Percentiles rank a stretch among this genome's conserved stretches.
Conservation (phyloP, 1,140 invertebrate species). For the Drosophila prosaltans region DNA sequence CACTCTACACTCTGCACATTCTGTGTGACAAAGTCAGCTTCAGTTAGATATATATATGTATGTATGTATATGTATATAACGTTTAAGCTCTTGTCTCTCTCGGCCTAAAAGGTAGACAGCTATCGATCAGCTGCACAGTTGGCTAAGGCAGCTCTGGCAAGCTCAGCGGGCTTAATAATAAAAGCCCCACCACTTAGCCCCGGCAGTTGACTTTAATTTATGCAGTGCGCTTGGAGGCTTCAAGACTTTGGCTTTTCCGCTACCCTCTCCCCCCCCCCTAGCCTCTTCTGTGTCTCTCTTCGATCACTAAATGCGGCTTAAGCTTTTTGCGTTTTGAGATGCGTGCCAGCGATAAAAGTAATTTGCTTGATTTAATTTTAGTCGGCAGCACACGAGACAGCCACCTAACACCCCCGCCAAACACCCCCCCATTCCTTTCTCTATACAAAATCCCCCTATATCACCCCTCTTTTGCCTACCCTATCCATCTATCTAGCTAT, state of each 20-base stretch:
- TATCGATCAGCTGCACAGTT: conserved; percentile 78
- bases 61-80: background rate
- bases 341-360: conserved; percentile 81
- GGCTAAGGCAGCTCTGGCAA: conserved; percentile 42
- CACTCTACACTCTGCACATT: conserved; percentile 36
- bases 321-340: conserved; percentile 75
- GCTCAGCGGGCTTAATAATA: conserved; percentile 80
- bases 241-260: conserved; percentile 29
- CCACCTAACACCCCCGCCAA: conserved; percentile 43
- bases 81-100: conserved; percentile 25
- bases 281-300: background rate
- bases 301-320: conserved; percentile 56
- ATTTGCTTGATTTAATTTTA: conserved; percentile 82
- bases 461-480: background rate
- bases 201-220: conserved; percentile 78
- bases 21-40: conserved; percentile 45
- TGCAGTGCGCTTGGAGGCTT: conserved; percentile 67
- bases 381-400: conserved; percentile 74
- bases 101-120: conserved; percentile 64
- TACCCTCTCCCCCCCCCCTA: background rate
- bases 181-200: conserved; percentile 74
- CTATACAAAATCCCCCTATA: background rate
- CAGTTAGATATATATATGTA: background rate
- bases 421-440: background rate
- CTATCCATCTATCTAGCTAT: background rate